phyloP scores from a whole-genome alignment of 2,888 invertebrate species.

The Lysandra coridon region DNA sequence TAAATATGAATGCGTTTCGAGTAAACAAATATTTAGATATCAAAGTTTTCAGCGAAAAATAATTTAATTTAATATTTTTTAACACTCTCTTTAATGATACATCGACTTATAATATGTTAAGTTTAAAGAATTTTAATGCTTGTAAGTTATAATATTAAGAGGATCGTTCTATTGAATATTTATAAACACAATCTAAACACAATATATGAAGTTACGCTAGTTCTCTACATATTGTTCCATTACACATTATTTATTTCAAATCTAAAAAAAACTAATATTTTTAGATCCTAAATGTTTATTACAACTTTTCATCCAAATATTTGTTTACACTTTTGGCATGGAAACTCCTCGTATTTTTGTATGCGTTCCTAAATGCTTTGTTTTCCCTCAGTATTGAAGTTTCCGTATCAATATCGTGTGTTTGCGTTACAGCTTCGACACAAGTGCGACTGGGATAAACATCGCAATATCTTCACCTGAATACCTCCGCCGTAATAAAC shows the following conservation, averaged over 20 bases:
- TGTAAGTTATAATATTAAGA: too few species aligned
- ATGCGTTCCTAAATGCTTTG: constrained; percentile 52
- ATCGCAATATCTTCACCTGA: constrained; percentile 57
- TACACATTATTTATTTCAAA: neutral
- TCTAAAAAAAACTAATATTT: neutral
- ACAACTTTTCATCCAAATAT: constrained; percentile 11
- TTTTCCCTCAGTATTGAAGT: constrained; percentile 70
- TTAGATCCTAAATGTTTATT: neutral
- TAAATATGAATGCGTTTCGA: too few species aligned
- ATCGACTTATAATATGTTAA: too few species aligned
- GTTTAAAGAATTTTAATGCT: too few species aligned
- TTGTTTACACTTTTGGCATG: constrained; percentile 31
- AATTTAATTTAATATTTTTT: too few species aligned
- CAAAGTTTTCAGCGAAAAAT: too few species aligned
- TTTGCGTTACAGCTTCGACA: constrained; percentile 72
- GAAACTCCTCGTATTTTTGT: constrained; percentile 36
- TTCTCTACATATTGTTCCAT: too few species aligned
- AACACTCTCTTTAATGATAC: too few species aligned
- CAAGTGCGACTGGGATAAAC: constrained; percentile 58
- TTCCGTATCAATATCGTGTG: constrained; percentile 68
- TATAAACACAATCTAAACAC: too few species aligned
- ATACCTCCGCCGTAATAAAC: constrained; percentile 36
- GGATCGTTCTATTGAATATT: too few species aligned
- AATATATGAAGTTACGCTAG: too few species aligned
- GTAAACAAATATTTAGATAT: too few species aligned